Conservation (phyloP, 1,140 invertebrate genomes). For the Heliconius melpomene region DNA sequence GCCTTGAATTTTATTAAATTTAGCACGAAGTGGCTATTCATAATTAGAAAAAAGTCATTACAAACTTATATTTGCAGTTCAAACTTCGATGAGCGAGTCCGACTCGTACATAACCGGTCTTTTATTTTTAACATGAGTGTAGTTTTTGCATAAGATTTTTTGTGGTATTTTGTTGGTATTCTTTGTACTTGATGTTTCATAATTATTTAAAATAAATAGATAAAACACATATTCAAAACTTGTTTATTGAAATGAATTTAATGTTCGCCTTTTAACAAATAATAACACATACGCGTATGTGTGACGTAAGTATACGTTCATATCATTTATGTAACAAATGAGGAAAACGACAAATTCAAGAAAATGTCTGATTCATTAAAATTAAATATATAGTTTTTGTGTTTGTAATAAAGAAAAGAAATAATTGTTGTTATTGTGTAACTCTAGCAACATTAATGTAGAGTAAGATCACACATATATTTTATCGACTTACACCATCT, state of each 20-base stretch:
- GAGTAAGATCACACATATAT: too few species aligned
- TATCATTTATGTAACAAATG: not conserved
- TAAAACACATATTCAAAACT: not conserved
- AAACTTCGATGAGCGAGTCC: too few species aligned
- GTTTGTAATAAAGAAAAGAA: not conserved
- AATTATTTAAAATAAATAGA: not conserved
- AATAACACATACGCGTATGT: not conserved
- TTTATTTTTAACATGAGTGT: not conserved
- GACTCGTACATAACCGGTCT: too few species aligned
- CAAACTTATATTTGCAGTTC: too few species aligned
- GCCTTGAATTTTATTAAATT: too few species aligned
- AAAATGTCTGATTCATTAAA: constrained; percentile 16
- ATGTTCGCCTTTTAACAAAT: not conserved
- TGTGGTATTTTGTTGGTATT: not conserved
- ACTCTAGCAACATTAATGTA: not conserved
- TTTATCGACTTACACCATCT: too few species aligned
- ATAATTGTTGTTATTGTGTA: not conserved
- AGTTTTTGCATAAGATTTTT: not conserved
- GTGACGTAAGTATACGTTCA: not conserved
- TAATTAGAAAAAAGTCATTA: too few species aligned
- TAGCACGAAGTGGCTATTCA: too few species aligned
- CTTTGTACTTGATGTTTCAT: not conserved
- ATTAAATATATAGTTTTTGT: constrained; percentile 17
- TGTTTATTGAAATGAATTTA: not conserved
- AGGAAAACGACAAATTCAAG: constrained; percentile 28